These are phyloP conservation scores for Epizoanthus scotinus DNA, from an alignment of 92 coral and sea anemone species.

Conservation along the genomic window DNA sequence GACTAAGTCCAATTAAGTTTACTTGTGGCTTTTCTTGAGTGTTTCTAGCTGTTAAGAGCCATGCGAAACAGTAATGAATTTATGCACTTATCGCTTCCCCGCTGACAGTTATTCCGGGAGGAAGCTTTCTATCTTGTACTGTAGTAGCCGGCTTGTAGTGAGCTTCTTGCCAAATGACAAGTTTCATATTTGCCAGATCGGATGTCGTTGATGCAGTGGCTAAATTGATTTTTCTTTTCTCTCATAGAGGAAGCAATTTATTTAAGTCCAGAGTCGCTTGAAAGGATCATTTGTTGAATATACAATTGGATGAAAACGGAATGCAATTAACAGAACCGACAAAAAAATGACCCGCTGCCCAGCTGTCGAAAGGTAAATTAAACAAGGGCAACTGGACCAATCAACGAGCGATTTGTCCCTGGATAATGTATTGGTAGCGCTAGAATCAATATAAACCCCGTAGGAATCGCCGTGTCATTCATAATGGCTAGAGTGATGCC, in stretches of 20 bases:
- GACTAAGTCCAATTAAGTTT: slow-evolving; percentile 62
- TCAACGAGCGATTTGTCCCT: slow-evolving; percentile 54
- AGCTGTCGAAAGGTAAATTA: slow-evolving; percentile 80
- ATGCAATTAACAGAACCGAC: slow-evolving; percentile 92
- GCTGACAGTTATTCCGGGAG: slow-evolving; percentile 62
- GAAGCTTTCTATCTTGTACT: slow-evolving; percentile 32
- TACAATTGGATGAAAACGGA: slow-evolving; percentile 91
- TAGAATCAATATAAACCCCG: slow-evolving; percentile 75
- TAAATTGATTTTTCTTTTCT: slow-evolving; percentile 66
- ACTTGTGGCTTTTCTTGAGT: slow-evolving; percentile 64
- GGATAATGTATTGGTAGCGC: slow-evolving; percentile 53
- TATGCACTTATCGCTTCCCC: slow-evolving; percentile 50
- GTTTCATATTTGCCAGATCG: slow-evolving; percentile 50
- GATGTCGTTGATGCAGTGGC: slow-evolving; percentile 42
- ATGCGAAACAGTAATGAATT: slow-evolving; percentile 50
- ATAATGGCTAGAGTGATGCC: slow-evolving; percentile 72
- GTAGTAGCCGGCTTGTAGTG: no score
- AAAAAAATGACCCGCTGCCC: slow-evolving; percentile 67
- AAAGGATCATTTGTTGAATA: slow-evolving; percentile 78
- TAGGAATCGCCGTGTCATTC: slow-evolving; percentile 73
- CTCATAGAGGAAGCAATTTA: slow-evolving; percentile 77
- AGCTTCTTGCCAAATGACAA: slow-evolving; percentile 26
- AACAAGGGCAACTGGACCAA: slow-evolving; percentile 73
- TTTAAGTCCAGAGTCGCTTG: slow-evolving; percentile 81
- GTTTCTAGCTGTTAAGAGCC: slow-evolving; percentile 56